Percentiles rank a stretch among this genome's conserved stretches.
Evolutionary conservation across 2,797 vertebrate species (phyloP).

Genomic region (Labroides dimidiatus): DNA sequence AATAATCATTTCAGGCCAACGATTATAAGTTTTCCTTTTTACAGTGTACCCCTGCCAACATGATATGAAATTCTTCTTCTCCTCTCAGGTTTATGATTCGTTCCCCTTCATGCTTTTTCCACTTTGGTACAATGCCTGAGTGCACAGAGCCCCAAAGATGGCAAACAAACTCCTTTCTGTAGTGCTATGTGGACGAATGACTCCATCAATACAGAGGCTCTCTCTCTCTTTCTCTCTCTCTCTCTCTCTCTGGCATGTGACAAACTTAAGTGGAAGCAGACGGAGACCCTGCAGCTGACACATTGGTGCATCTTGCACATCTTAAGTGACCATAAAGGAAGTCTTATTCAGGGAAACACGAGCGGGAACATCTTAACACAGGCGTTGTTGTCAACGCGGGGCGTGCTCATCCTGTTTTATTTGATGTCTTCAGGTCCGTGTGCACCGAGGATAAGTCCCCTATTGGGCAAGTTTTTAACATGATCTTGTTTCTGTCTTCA

Average conservation of each 20-base stretch:
- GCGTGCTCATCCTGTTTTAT: slow-evolving; percentile 31
- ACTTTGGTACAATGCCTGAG: slow-evolving; percentile 20
- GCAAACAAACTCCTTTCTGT: slow-evolving; percentile 31
- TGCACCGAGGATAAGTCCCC: slow-evolving; percentile 21
- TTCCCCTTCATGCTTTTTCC: not conserved
- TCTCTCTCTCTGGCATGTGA: slow-evolving; percentile 53
- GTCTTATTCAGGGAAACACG: slow-evolving; percentile 41
- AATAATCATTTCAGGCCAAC: too few relatives aligned
- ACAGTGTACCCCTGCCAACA: too few relatives aligned
- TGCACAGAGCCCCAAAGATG: slow-evolving; percentile 17
- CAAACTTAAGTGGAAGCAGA: slow-evolving; percentile 51
- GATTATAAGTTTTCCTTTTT: too few relatives aligned
- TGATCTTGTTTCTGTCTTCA: slow-evolving; percentile 18
- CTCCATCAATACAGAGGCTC: slow-evolving; percentile 51
- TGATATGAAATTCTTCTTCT: not conserved
- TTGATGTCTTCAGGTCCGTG: slow-evolving; percentile 27
- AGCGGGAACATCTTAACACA: not conserved
- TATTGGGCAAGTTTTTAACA: slow-evolving; percentile 21
- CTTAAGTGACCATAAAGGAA: slow-evolving; percentile 36
- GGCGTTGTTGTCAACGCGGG: not conserved
- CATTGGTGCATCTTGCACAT: slow-evolving; percentile 43
- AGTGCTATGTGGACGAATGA: slow-evolving; percentile 26
- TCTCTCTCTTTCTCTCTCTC: too few relatives aligned
- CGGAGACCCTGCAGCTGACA: slow-evolving; percentile 58
- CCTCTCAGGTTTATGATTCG: slow-evolving; percentile 3